Evolutionary conservation across 2,113 vertebrate genomes (phyloP), one percentile per base, ranked within the genome.

Genomic region (Heterotis niloticus): DNA sequence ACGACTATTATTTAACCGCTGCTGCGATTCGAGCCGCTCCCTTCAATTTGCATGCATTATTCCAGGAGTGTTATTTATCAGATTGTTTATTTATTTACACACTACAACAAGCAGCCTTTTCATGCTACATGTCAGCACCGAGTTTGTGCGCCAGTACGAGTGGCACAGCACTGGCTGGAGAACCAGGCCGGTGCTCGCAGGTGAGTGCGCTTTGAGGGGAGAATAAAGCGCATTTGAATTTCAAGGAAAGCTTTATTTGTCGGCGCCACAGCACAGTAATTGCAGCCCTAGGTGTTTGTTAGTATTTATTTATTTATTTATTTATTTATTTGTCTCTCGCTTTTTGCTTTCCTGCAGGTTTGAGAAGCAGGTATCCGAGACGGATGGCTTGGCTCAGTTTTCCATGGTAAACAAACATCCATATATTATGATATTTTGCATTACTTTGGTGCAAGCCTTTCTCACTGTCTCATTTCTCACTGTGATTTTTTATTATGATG

Each of bases 341-440:
- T 66, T 65, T 66, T 65, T 28, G n/a, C 18, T 54, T 67, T 77
- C 52, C 18, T 29, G 24, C 17, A 75, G 73, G 29, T 75, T 75
- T 28, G 13, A 75, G 60, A 75, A 60, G 56, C 72, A 56, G 51
- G 18, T 57, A 56, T 3, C 73, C 60, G 14, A 28, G 24, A 29
- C n/a, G 57, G 51, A 75, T 60, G 14, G 20, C 23, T 20, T 56
- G 20, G 11, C 44, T 69, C 28, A 57, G 18, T 73, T n/a, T 0
- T 18, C 18, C 20, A 11, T 56, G 23, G n/a, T 60, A 60, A n/a
- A 26, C 56, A 26, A 62, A 17, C 59, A 75, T 75, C 73, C 26
- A 75, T 75, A 75, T 75, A 60, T 75, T 60, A 75, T 60, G 73
- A 75, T 24, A 12, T 20, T 59, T 44, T 75, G 13, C 60, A 28